phyloP scores from a whole-genome alignment of 1,140 invertebrate genomes.

The Drosophila repleta region DNA sequence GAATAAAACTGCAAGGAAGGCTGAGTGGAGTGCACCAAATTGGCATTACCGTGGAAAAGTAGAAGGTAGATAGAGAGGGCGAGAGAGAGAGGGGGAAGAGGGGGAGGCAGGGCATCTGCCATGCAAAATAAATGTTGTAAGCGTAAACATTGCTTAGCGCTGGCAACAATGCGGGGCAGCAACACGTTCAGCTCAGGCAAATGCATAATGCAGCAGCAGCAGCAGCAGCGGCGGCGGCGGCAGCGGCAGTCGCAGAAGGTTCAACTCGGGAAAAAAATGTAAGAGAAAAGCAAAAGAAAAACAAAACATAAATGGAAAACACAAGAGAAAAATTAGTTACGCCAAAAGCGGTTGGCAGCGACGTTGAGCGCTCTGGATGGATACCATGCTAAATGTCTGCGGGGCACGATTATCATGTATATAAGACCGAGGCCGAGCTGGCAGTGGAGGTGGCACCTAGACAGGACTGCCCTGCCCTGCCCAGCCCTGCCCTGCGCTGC shows the following conservation, averaged over 20 bases:
- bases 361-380: constrained; percentile 46
- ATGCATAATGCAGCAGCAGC: constrained; percentile 71
- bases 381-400: constrained; percentile 75
- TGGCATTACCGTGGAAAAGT: constrained; percentile 59
- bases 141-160: constrained; percentile 73
- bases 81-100: not conserved
- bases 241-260: constrained; percentile 43
- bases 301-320: constrained; percentile 55
- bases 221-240: constrained; percentile 53
- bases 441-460: constrained; percentile 13
- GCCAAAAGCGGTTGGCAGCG: constrained; percentile 67
- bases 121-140: constrained; percentile 81
- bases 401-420: constrained; percentile 72
- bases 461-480: not conserved
- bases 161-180: constrained; percentile 55
- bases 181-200: constrained; percentile 37
- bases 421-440: constrained; percentile 24
- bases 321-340: constrained; percentile 78
- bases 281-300: constrained; percentile 15
- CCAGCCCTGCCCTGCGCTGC: not conserved
- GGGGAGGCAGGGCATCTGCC: constrained; percentile 35
- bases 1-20: constrained; percentile 23
- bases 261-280: constrained; percentile 19
- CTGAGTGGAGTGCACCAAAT: constrained; percentile 71
- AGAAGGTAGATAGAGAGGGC: constrained; percentile 7